A percentile compares a stretch with the other conserved stretches of the same genome.
Evolutionary conservation across 2,113 vertebrate species (phyloP).

Genomic region (Clarias batrachus): DNA sequence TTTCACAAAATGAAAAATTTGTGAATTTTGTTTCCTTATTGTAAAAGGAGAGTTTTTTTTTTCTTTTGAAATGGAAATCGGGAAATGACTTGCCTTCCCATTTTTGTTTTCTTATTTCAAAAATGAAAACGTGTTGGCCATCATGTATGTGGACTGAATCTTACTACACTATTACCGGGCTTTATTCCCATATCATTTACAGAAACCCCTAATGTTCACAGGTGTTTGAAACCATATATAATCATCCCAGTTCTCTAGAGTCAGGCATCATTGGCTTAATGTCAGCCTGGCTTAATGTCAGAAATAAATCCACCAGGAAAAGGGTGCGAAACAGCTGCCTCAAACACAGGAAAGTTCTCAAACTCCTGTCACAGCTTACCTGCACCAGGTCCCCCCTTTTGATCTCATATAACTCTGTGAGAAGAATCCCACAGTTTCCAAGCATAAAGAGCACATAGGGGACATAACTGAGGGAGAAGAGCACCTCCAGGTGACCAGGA

Average conservation of each 20-base stretch:
- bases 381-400: conserved; percentile 81
- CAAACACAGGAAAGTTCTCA: conserved; percentile 78
- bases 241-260: conserved; percentile 67
- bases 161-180: no score
- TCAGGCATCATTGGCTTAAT: conserved; percentile 7
- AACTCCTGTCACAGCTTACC: conserved; percentile 68
- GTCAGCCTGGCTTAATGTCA: conserved; percentile 76
- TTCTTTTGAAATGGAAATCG: no score
- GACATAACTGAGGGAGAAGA: conserved; percentile 84
- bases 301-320: conserved; percentile 90
- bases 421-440: conserved; percentile 81
- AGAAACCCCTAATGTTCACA: conserved; percentile 84
- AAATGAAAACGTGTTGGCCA: no score
- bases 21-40: no score
- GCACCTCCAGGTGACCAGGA: conserved; percentile 79
- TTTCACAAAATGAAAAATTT: no score
- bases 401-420: conserved; percentile 91
- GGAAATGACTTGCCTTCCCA: no score
- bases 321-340: conserved; percentile 87
- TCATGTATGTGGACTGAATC: no score
- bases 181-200: conserved; percentile 56
- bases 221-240: conserved; percentile 96
- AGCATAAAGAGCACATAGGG: conserved; percentile 89
- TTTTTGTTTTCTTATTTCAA: no score
- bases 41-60: no score